These are phyloP conservation scores for Calameuta filiformis DNA, from an alignment of 2,888 invertebrate genomes.

Conservation along the genomic window DNA sequence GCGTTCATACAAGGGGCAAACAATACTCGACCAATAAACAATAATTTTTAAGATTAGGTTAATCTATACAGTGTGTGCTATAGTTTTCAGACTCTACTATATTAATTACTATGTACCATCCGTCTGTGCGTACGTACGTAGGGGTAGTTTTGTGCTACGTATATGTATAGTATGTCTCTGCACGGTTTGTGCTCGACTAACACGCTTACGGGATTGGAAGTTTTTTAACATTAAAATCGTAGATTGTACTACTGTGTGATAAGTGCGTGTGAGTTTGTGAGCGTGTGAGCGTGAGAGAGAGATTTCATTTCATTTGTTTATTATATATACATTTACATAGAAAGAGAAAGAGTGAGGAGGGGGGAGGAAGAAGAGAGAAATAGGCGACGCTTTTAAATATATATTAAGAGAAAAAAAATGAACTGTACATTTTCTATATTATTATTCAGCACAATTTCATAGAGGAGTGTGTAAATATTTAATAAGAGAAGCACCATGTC, in stretches of 20 bases:
- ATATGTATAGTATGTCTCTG: not conserved
- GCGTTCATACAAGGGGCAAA: constrained; percentile 16
- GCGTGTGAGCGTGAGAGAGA: no score
- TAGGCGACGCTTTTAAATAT: constrained; percentile 15
- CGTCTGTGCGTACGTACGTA: not conserved
- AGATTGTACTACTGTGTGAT: not conserved
- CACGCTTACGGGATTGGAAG: not conserved
- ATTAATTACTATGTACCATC: not conserved
- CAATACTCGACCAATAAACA: constrained; percentile 41
- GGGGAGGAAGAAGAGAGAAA: not conserved
- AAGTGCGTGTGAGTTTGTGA: not conserved
- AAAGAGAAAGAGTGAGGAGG: no score
- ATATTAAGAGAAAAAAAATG: constrained; percentile 8
- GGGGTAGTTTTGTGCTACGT: not conserved
- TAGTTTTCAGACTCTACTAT: not conserved
- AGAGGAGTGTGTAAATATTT: constrained; percentile 36
- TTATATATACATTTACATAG: no score
- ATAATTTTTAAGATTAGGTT: constrained; percentile 35
- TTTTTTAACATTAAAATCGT: not conserved
- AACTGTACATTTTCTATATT: constrained; percentile 29
- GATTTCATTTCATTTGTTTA: no score
- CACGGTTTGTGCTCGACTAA: not conserved
- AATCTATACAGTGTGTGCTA: not conserved
- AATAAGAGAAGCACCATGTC: constrained; percentile 37
- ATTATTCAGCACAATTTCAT: constrained; percentile 54